Percentiles rank a stretch among this genome's conserved stretches.
These are phyloP conservation scores for Thecophora atra DNA, from an alignment of 2,888 invertebrate genomes.

Conservation along the genomic window DNA sequence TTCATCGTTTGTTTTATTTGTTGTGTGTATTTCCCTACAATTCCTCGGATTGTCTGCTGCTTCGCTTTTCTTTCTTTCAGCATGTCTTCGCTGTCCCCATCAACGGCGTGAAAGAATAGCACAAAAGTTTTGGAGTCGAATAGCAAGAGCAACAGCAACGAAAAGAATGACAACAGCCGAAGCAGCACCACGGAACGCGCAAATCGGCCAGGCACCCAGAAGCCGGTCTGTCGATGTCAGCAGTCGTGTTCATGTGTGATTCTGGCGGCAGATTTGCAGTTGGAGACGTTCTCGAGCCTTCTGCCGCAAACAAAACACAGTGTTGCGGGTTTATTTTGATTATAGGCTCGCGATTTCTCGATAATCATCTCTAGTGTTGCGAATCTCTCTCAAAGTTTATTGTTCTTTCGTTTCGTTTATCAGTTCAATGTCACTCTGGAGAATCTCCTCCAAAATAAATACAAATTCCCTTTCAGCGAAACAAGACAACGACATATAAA, in stretches of 20 bases:
- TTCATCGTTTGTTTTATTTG: slow-evolving; percentile 7
- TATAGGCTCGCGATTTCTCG: background rate
- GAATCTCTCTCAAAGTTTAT: background rate
- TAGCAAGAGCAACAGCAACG: background rate
- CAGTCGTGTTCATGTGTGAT: background rate
- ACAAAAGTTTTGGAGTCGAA: background rate
- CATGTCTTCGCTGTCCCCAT: background rate
- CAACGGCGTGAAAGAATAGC: background rate
- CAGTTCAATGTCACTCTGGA: no score
- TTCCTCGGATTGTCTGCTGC: slow-evolving; percentile 1
- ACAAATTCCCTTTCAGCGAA: no score
- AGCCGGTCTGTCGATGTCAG: background rate
- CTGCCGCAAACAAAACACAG: background rate
- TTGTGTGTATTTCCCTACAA: slow-evolving; percentile 18
- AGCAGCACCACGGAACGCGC: background rate
- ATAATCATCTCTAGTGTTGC: background rate
- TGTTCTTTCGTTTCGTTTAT: no score
- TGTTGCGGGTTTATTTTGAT: background rate
- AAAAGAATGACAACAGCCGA: background rate
- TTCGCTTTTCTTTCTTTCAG: background rate
- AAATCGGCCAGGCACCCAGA: background rate
- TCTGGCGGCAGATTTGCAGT: background rate
- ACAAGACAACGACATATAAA: no score
- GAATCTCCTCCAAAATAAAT: no score
- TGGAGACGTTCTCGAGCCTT: background rate